Evolutionary conservation across 1,140 invertebrate species (phyloP), one percentile per base, ranked within the genome.

Genomic region (Aphelinus atriplicis): DNA sequence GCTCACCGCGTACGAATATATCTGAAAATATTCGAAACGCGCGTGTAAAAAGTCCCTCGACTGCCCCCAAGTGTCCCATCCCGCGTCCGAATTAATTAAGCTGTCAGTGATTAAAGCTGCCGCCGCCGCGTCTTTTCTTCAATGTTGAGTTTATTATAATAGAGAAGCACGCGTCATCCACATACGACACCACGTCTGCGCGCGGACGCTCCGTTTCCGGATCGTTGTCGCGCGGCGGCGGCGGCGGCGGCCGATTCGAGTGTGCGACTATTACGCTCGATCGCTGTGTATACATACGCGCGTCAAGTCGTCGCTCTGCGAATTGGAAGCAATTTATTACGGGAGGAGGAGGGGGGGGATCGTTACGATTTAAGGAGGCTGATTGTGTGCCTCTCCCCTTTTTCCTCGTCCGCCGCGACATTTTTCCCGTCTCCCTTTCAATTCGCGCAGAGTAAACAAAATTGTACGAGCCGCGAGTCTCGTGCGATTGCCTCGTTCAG

Each of bases 371-470:
- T 73, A 73, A 70, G 57, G 7, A 60, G 67, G 56, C 56, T 60
- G 46, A 67, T 67, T 67, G 65, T 47, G 5, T 0, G 26, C 4
- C 42, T 61, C 42, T 3, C n/a, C 46, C 46, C 56, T 71, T 60
- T 64, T 6, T 4, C 51, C 67, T 53, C 42, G 6, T 51, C 51
- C n/a, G 45, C 67, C 60, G 74, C 47, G 74, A 66, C 64, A 66
- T 76, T 77, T 71, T 75, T 57, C 53, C 53, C 10, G 43, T 71
- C 71, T 73, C 72, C n/a, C 70, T 75, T 70, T 66, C 71, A 69
- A 64, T 63, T 67, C 58, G 47, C 26, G 43, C 63, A 66, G 42
- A 60, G 56, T 50, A 61, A 73, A 73, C 71, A 61, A 48, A 73
- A 67, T 73, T 67, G 63, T 65, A 47, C 26, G 26, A 26, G n/a